Base-by-base conservation (phyloP, 2,797 vertebrate genomes). In the Anguilla pacifica region DNA sequence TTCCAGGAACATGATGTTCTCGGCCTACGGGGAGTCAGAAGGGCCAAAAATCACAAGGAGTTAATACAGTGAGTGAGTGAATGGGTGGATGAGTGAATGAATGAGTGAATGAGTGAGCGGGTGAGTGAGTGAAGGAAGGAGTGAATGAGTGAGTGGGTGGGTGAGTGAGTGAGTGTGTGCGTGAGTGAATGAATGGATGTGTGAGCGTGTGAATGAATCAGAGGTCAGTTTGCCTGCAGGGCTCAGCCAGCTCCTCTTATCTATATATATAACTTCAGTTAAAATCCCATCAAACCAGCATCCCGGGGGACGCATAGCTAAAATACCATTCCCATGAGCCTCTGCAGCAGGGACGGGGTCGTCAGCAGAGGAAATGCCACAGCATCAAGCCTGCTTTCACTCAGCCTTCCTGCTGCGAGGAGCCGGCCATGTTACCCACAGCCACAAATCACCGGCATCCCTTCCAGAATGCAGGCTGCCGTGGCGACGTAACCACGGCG, bases 1-100 rank as follows among this genome's bases (percentile, higher is more conserved):
- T 94, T 99, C 98, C 95, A 99, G 85, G 91, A 99, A 96, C 97
- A 99, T 97, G 87, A 99, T 96, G 91, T 99, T 99, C 95, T 99
- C 98, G 70, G 98, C 98, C 98, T 99, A 93, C 25, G 35, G 64
- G 53, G 64, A 46, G 28, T n/a, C 84, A 90, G 51, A 25, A 0
- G 15, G 28, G 55, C 5, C 43, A 19, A 49, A 53, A 39, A 67
- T 2, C 15, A 6, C 19, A 46, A 19, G 9, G 64, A 51, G 35
- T 39, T 61, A 13, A 57, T 13, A 43, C 2, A 31, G 67, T 61
- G 9, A 70, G 67, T n/a, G 67, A 6, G 67, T 70, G 67, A 31
- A 1, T 4, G 22, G 1, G 22, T 61, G 19, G 6, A 1, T 70
- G 64, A 28, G 6, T 28, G n/a, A 10, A 22, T n/a, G n/a, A 28